Evolutionary conservation across 2,888 invertebrate genomes (phyloP), one percentile per base, ranked within the genome.

Genomic region (Neria commutata): DNA sequence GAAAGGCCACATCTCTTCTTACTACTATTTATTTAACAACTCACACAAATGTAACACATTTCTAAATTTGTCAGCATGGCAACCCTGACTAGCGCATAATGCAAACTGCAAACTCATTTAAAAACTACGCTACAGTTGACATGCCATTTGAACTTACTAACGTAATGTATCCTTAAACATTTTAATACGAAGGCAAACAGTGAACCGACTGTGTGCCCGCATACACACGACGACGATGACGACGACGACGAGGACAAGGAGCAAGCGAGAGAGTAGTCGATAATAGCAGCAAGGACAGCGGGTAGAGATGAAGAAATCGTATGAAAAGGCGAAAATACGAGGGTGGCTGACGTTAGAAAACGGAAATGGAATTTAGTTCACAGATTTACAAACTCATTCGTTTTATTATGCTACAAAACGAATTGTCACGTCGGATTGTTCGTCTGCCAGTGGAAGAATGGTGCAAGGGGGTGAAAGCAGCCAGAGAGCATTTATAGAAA

Each of bases 81-180:
- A 69, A 65, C 68, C 66, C 68, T 64, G 67, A 67, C 24, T 71
- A 71, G 71, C 71, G 66, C 69, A 71, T 73, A 73, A 74, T 73
- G 70, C 69, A 63, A 69, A 70, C 64, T 70, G 70, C 72, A 66
- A 69, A 67, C 63, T 69, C 67, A 69, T 62, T 66, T 58, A 55
- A 25, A 48, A 60, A 52, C 57, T 25, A 4, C 17, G 50, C 46
- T 54, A 54, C 60, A 56, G 34, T 56, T 60, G 48, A 60, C 54
- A 56, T 60, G 56, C 50, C 54, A 60, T 54, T 54, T 37, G 33
- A 54, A 50, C 56, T 54, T 53, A 54, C 56, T 56, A 59, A 51
- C 67, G 72, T 73, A 72, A 72, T 74, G 67, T 70, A 74, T 71
- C 66, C 71, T 72, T 74, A 75, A 75, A 75, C 71, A 69, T 66